Evolutionary conservation across 2,113 vertebrate species (phyloP).

Genomic region (Mandrillus leucophaeus): DNA sequence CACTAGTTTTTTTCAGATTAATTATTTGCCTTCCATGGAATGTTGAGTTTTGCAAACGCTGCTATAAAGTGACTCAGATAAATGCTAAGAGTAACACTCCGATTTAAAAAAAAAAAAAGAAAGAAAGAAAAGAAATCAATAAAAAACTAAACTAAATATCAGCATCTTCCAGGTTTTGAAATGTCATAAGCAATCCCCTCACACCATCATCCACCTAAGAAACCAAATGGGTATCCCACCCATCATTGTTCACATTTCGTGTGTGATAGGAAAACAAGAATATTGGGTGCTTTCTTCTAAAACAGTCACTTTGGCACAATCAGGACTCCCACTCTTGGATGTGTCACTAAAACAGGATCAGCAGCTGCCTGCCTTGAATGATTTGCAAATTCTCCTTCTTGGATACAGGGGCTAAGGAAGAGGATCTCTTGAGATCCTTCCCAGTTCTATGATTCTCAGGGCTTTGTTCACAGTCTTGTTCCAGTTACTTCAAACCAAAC

Average conservation of each 20-base stretch:
- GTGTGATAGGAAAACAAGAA: not conserved
- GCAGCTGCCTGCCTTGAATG: not conserved
- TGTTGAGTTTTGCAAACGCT: not conserved
- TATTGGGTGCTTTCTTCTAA: not conserved
- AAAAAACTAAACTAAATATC: not conserved
- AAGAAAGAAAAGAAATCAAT: not conserved
- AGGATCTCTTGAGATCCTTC: not conserved
- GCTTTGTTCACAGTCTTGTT: constrained; percentile 57
- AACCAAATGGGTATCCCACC: not conserved
- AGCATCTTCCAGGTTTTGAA: not conserved
- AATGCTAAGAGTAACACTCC: not conserved
- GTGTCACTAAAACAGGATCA: not conserved
- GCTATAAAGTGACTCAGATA: not conserved
- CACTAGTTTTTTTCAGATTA: not conserved
- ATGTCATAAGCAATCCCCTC: not conserved
- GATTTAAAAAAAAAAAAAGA: not conserved
- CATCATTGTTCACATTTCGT: not conserved
- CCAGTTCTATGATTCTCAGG: not conserved
- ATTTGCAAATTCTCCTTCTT: not conserved
- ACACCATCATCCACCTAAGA: not conserved
- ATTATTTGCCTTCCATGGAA: not conserved
- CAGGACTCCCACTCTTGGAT: not conserved
- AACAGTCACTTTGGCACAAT: not conserved
- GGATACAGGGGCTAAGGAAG: not conserved
- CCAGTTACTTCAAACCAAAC: constrained; percentile 68